Evolutionary conservation across 37 sponge, comb jelly and placozoan species (phyloP).

Genomic region (Hormiphora californensis): DNA sequence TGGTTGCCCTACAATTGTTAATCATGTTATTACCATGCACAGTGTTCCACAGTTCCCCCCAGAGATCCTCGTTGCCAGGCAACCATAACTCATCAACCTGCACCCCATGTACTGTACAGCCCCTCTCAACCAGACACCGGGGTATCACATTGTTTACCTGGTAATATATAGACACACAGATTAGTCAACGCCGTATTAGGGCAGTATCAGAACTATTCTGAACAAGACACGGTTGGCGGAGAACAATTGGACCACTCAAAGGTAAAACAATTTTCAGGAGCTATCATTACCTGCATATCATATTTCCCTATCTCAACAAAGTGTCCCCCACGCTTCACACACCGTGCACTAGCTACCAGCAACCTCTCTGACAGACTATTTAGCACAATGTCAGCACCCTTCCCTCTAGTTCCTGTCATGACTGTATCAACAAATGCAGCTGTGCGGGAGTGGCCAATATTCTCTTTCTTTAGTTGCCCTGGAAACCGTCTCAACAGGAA

Average conservation of each 20-base stretch:
- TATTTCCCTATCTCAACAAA: constrained; percentile 29
- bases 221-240: too few species aligned
- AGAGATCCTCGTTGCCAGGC: neutral
- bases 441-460: constrained; percentile 7
- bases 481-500: neutral
- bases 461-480: neutral
- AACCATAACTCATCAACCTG: constrained; percentile 22
- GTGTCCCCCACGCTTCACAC: constrained; percentile 24
- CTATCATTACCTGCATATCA: constrained; percentile 28
- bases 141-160: neutral
- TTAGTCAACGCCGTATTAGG: too few species aligned
- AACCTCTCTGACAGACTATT: constrained; percentile 12
- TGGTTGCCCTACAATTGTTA: neutral
- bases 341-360: neutral
- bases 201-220: too few species aligned
- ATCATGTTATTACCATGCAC: neutral
- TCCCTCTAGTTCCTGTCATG: neutral
- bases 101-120: neutral
- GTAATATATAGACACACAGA: too few species aligned
- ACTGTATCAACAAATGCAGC: neutral
- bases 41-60: neutral
- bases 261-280: too few species aligned
- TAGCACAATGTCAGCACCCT: neutral
- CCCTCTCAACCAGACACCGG: neutral
- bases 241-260: too few species aligned